Conservation (phyloP, 2,797 vertebrate species). For the Adrianichthys oophorus region DNA sequence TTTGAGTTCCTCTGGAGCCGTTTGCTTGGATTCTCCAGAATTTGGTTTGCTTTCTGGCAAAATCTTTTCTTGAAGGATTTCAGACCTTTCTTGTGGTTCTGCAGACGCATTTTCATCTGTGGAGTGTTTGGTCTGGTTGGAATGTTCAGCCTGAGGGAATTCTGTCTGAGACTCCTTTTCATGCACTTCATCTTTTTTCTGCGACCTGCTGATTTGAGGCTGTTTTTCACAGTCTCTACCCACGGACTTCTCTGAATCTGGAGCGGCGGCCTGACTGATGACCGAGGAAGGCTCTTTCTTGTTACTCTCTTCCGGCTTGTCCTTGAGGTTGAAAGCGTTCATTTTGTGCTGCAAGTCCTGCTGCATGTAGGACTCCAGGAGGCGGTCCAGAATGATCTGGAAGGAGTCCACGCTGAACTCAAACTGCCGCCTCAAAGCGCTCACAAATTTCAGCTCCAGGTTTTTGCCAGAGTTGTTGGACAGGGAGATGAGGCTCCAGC, state of each 20-base stretch:
- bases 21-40: constrained; percentile 28
- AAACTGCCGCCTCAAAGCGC: constrained; percentile 88
- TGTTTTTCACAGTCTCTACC: constrained; percentile 22
- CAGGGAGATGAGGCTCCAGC: constrained; percentile 97
- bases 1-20: constrained; percentile 34
- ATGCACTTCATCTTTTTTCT: constrained; percentile 33
- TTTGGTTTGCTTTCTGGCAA: constrained; percentile 30
- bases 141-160: constrained; percentile 28
- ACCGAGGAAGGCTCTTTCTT: constrained; percentile 33
- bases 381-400: constrained; percentile 91
- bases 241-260: constrained; percentile 33
- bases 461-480: constrained; percentile 98
- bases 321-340: constrained; percentile 46
- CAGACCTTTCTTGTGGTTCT: constrained; percentile 35
- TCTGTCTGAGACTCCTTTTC: constrained; percentile 52
- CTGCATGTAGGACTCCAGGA: constrained; percentile 84
- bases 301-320: constrained; percentile 34
- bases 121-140: constrained; percentile 29
- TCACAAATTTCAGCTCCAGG: constrained; percentile 95
- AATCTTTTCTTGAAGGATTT: constrained; percentile 19
- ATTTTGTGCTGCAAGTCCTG: constrained; percentile 67
- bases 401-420: constrained; percentile 99
- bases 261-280: constrained; percentile 22
- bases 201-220: constrained; percentile 14
- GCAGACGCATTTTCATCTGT: constrained; percentile 23